Evolutionary conservation across 2,797 vertebrate species (phyloP).

Genomic region (Hypotaenidia okinawae): DNA sequence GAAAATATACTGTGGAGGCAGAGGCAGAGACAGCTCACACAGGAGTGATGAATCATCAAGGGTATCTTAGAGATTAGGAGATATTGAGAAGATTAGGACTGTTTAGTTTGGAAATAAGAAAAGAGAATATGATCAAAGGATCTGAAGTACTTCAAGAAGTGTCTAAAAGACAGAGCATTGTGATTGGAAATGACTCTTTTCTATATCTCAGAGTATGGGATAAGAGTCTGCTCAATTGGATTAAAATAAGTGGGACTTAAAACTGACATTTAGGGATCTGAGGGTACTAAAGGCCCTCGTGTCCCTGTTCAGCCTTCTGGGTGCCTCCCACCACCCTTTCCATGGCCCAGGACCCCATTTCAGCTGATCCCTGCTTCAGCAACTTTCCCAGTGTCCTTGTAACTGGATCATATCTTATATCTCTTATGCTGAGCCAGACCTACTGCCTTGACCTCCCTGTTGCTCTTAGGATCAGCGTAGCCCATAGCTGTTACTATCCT

Average conservation of each 20-base stretch:
- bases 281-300: neutral
- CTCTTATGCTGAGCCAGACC: neutral
- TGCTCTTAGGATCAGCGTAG: neutral
- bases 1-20: neutral
- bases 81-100: constrained; percentile 13
- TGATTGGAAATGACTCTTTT: neutral
- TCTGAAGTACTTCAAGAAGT: neutral
- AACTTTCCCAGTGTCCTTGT: accelerated
- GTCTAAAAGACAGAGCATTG: neutral
- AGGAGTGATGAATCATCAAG: neutral
- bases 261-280: neutral
- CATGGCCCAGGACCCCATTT: neutral
- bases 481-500: neutral
- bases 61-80: constrained; percentile 1
- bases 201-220: neutral
- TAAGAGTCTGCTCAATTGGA: neutral
- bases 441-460: neutral
- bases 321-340: neutral
- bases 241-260: neutral
- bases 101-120: constrained; percentile 25
- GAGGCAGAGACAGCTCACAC: neutral
- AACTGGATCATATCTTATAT: neutral
- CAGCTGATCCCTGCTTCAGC: neutral
- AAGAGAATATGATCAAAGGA: neutral
- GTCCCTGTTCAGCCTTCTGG: neutral